Percentiles rank a stretch among this genome's conserved stretches.
These are phyloP conservation scores for Nomada fucata DNA, from an alignment of 2,888 invertebrate species.

Conservation along the genomic window DNA sequence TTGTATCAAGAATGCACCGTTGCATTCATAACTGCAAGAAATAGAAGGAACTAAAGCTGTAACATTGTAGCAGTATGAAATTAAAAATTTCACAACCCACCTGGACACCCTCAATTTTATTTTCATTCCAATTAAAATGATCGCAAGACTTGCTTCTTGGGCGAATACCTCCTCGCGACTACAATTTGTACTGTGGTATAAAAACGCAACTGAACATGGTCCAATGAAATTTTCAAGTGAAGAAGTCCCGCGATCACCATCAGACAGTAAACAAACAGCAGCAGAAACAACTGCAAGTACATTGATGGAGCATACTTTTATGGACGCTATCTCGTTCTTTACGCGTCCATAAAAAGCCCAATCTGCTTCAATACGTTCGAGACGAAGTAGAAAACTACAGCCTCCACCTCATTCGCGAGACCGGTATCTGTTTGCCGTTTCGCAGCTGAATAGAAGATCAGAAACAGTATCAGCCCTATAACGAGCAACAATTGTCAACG, in stretches of 20 bases:
- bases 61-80: too few species aligned
- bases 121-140: too few species aligned
- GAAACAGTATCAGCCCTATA: background rate
- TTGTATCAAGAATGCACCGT: too few species aligned
- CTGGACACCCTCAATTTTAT: too few species aligned
- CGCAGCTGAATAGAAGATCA: background rate
- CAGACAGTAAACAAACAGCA: slow-evolving; percentile 20
- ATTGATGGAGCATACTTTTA: slow-evolving; percentile 21
- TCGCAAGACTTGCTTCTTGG: too few species aligned
- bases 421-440: background rate
- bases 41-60: too few species aligned
- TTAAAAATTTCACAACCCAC: too few species aligned
- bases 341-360: slow-evolving; percentile 64
- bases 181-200: background rate
- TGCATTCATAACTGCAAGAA: too few species aligned
- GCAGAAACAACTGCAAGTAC: slow-evolving; percentile 12
- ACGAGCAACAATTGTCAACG: background rate
- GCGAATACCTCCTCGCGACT: background rate
- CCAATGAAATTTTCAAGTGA: background rate
- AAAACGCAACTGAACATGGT: background rate
- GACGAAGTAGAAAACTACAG: slow-evolving; percentile 23
- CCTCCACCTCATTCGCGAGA: background rate
- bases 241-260: background rate
- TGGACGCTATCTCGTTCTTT: slow-evolving; percentile 61
- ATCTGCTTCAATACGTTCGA: slow-evolving; percentile 63